Percentiles rank a stretch among this genome's conserved stretches.
phyloP scores from a whole-genome alignment of 2,888 invertebrate species.

The Thecophora atra region DNA sequence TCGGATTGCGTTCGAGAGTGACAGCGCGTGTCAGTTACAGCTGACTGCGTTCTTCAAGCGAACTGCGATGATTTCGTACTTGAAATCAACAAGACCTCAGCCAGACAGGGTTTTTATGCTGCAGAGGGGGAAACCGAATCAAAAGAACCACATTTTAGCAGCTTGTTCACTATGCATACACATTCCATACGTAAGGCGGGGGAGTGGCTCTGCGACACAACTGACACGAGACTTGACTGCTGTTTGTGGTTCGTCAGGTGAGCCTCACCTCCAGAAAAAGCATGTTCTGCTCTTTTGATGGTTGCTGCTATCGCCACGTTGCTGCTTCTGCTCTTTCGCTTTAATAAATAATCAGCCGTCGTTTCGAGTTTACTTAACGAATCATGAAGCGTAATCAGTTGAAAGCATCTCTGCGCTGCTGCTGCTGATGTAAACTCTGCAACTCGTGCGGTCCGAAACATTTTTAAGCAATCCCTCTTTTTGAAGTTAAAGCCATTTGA shows the following conservation, averaged over 20 bases:
- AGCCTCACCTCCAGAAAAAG: not conserved
- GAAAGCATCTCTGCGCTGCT: not conserved
- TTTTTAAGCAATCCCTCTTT: not conserved
- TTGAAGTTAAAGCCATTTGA: too few species aligned
- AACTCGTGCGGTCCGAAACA: not conserved
- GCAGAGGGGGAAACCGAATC: too few species aligned
- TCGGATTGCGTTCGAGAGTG: too few species aligned
- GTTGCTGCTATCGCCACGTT: not conserved
- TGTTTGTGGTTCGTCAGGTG: conserved; percentile 22
- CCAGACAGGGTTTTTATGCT: too few species aligned
- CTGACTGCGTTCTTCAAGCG: too few species aligned
- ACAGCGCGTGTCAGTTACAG: too few species aligned
- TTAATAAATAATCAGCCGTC: conserved; percentile 1
- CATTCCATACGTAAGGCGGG: not conserved
- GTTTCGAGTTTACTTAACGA: not conserved
- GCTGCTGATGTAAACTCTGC: not conserved
- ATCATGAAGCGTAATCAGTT: conserved; percentile 2
- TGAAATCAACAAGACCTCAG: too few species aligned
- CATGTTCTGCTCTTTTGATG: too few species aligned
- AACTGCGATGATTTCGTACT: too few species aligned
- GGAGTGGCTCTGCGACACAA: too few species aligned
- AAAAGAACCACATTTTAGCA: too few species aligned
- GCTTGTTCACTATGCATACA: not conserved
- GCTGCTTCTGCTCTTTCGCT: not conserved
- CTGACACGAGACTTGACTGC: not conserved